Percentiles rank a stretch among this genome's conserved stretches.
Evolutionary conservation across 2,113 vertebrate genomes (phyloP).

Genomic region (Erpornis zantholeuca): DNA sequence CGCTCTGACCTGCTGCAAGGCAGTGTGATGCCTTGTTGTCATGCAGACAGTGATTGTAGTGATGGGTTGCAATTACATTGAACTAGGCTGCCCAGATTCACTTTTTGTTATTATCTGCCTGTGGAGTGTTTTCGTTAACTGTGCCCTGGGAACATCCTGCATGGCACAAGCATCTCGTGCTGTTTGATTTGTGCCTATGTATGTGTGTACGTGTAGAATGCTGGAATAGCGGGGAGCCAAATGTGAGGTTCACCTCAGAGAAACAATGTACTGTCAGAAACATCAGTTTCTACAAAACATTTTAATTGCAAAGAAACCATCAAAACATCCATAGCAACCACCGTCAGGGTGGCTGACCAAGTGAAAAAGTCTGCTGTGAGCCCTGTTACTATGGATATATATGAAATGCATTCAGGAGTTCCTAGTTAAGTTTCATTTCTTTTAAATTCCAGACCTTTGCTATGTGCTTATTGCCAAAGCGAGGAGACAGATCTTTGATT

Average conservation of each 20-base stretch:
- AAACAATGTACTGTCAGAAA: constrained; percentile 7
- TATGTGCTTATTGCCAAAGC: background rate
- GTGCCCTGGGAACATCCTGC: constrained; percentile 22
- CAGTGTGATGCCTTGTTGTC: background rate
- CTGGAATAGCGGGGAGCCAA: background rate
- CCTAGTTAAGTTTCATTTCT: background rate
- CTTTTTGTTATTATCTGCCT: constrained; percentile 25
- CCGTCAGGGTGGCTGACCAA: constrained; percentile 21
- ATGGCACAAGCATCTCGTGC: constrained; percentile 37
- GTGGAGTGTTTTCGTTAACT: constrained; percentile 53
- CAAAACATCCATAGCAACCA: constrained; percentile 47
- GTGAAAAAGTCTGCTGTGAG: constrained; percentile 27
- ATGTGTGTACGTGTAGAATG: background rate
- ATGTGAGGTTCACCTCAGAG: constrained; percentile 21
- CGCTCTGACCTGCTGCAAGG: background rate
- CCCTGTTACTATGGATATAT: constrained; percentile 63
- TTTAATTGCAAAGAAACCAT: constrained; percentile 57
- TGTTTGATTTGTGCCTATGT: background rate
- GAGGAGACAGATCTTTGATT: background rate
- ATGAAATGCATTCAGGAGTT: constrained; percentile 11
- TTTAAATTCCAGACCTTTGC: background rate
- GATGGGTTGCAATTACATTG: background rate
- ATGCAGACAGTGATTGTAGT: constrained; percentile 14
- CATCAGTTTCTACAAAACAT: constrained; percentile 25
- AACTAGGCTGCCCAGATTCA: background rate